Conservation (phyloP, 2,888 invertebrate genomes). For the Ariolimax columbianus region DNA sequence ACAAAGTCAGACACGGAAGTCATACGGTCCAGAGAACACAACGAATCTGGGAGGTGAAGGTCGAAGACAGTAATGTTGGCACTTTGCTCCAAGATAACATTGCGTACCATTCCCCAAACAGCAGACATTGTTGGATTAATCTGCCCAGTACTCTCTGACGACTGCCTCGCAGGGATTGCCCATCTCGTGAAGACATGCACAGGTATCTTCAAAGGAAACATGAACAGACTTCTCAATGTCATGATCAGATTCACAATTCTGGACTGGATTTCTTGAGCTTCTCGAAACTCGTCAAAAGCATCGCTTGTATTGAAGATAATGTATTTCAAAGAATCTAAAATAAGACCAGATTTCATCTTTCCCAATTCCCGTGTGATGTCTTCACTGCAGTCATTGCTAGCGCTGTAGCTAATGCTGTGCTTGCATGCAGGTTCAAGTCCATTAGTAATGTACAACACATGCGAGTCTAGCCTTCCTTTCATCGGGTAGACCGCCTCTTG, state of each 20-base stretch:
- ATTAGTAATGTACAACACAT: not conserved
- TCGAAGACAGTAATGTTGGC: conserved; percentile 47
- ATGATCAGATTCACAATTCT: conserved; percentile 36
- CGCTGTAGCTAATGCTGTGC: not conserved
- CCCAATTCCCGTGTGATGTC: conserved; percentile 10
- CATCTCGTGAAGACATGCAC: conserved; percentile 44
- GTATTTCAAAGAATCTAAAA: not conserved
- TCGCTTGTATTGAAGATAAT: conserved; percentile 27
- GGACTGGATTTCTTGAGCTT: conserved; percentile 3
- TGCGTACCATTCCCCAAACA: conserved; percentile 54
- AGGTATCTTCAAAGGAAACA: conserved; percentile 27
- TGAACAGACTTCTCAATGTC: conserved; percentile 27
- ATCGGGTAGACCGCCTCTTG: not conserved
- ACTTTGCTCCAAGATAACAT: conserved; percentile 49
- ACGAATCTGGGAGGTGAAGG: conserved; percentile 41
- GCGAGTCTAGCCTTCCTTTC: not conserved
- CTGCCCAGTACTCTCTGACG: too few relatives aligned
- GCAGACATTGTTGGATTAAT: conserved; percentile 51
- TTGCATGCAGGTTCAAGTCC: conserved; percentile 1
- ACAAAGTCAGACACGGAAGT: conserved; percentile 28
- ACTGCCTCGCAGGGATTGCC: conserved; percentile 31
- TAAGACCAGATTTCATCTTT: not conserved
- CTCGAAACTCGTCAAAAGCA: conserved; percentile 28
- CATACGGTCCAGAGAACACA: conserved; percentile 22
- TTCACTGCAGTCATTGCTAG: not conserved